Percentiles rank a stretch among this genome's conserved stretches.
phyloP scores from a whole-genome alignment of 2,797 vertebrate genomes.

The Ctenochaetus hawaiiensis region DNA sequence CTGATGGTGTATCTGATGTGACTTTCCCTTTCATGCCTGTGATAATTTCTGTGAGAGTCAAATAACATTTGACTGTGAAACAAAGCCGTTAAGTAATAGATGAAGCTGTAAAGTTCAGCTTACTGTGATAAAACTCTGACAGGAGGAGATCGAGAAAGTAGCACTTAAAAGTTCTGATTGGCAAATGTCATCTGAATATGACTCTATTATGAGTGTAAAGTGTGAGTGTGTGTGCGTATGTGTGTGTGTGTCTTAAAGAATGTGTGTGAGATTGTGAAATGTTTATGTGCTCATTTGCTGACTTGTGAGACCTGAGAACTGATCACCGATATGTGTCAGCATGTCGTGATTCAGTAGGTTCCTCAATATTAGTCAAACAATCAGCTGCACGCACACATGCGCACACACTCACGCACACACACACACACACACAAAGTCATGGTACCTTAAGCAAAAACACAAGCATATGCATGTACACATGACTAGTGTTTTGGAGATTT shows the following conservation, averaged over 20 bases:
- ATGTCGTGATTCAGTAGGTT: constrained; percentile 5
- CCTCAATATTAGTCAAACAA: constrained; percentile 23
- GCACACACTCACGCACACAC: constrained; percentile 15
- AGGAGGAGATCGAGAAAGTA: constrained; percentile 22
- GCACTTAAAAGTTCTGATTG: constrained; percentile 35
- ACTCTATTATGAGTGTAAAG: not conserved
- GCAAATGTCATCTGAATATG: constrained; percentile 27
- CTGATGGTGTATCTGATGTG: not conserved
- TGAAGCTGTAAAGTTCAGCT: not conserved
- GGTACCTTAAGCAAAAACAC: not conserved
- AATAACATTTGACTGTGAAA: not conserved
- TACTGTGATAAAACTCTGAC: constrained; percentile 17
- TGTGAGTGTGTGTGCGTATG: not conserved
- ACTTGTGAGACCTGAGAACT: constrained; percentile 17
- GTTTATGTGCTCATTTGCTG: constrained; percentile 40
- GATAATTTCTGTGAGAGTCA: not conserved
- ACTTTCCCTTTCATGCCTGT: not conserved
- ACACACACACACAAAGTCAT: constrained; percentile 19
- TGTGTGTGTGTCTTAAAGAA: too few relatives aligned
- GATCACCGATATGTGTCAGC: constrained; percentile 17
- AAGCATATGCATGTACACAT: not conserved
- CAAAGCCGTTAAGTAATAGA: not conserved
- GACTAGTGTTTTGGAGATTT: not conserved
- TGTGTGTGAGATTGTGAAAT: not conserved
- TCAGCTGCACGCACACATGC: constrained; percentile 14